phyloP scores from a whole-genome alignment of 2,113 vertebrate genomes.

The Antechinus flavipes region DNA sequence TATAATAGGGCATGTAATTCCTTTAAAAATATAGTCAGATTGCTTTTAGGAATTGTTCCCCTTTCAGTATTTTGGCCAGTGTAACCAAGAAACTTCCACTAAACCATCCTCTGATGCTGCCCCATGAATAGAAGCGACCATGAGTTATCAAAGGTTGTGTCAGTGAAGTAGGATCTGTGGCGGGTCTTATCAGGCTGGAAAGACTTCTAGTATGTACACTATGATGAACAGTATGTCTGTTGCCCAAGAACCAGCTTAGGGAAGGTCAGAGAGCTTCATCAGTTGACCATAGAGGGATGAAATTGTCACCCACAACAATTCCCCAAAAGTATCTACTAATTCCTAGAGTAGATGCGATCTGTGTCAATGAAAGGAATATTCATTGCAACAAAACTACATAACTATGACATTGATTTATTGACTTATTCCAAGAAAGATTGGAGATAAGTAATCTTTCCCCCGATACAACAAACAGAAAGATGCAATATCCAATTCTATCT shows the following conservation, averaged over 20 bases:
- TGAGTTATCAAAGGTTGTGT: not conserved
- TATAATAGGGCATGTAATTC: not conserved
- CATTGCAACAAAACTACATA: not conserved
- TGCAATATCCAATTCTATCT: not conserved
- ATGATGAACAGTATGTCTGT: not conserved
- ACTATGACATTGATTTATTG: not conserved
- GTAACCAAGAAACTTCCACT: not conserved
- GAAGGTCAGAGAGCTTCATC: not conserved
- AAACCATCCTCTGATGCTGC: not conserved
- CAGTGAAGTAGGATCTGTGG: not conserved
- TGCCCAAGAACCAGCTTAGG: not conserved
- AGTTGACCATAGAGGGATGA: not conserved
- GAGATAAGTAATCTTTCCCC: not conserved
- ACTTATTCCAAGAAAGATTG: not conserved
- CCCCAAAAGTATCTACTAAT: not conserved
- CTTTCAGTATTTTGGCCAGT: not conserved
- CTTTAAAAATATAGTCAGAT: not conserved
- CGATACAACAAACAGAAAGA: not conserved
- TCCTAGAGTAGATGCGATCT: not conserved
- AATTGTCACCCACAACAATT: not conserved
- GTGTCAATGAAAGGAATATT: not conserved
- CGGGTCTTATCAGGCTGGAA: not conserved
- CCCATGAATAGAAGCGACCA: not conserved
- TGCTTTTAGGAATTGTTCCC: not conserved
- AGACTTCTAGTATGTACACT: not conserved